These are phyloP conservation scores for Zosterops pallidus DNA, from an alignment of 2,113 vertebrate species.

Conservation along the genomic window DNA sequence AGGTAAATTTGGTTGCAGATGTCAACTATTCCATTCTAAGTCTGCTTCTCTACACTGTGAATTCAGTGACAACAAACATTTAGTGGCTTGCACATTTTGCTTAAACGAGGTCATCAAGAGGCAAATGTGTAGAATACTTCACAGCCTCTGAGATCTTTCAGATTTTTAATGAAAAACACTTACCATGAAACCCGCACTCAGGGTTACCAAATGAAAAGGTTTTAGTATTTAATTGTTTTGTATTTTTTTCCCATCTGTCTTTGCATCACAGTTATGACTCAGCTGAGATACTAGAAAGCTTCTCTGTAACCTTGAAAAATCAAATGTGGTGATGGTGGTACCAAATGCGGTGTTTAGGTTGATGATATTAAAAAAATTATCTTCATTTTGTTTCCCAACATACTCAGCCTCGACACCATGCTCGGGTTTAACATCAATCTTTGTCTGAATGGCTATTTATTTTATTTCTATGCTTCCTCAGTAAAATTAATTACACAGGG, in stretches of 20 bases:
- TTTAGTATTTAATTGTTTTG: not conserved
- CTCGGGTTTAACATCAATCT: not conserved
- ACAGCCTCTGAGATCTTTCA: not conserved
- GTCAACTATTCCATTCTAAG: not conserved
- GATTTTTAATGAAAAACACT: not conserved
- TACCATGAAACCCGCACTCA: not conserved
- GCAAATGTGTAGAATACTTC: not conserved
- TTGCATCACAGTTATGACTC: not conserved
- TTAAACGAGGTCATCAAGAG: not conserved
- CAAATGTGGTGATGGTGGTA: not conserved
- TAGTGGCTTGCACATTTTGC: not conserved
- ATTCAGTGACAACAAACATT: not conserved
- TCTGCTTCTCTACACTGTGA: not conserved
- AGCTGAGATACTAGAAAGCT: not conserved
- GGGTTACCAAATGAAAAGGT: not conserved
- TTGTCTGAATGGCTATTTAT: not conserved
- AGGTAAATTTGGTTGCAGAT: not conserved
- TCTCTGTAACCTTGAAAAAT: not conserved
- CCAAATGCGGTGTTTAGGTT: not conserved
- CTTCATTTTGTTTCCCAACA: not conserved
- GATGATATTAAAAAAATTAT: not conserved
- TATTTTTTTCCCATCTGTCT: not conserved
- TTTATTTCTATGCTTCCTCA: not conserved
- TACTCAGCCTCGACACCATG: not conserved
- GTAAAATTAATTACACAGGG: not conserved